A percentile compares a stretch with the other conserved stretches of the same genome.
These are phyloP conservation scores for Eulemur macaco DNA, from an alignment of 2,113 vertebrate genomes.

Conservation along the genomic window DNA sequence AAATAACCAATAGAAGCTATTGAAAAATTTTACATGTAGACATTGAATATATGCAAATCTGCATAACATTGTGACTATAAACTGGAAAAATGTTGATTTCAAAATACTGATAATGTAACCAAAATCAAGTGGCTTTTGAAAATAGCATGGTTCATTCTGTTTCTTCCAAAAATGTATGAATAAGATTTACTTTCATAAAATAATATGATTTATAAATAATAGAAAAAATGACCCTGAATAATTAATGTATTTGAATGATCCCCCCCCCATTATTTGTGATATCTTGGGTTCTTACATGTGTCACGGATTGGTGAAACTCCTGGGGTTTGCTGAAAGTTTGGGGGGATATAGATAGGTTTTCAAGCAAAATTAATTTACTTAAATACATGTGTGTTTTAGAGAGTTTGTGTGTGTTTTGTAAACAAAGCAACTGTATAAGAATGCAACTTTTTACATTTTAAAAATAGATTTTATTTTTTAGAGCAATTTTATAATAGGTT, in stretches of 20 bases:
- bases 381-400: background rate
- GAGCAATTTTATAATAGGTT: background rate
- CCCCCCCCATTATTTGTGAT: background rate
- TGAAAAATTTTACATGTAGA: background rate
- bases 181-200: background rate
- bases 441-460: background rate
- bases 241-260: background rate
- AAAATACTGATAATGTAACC: background rate
- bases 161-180: background rate
- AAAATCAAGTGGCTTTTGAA: background rate
- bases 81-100: background rate
- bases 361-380: constrained; percentile 33
- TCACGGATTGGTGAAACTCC: background rate
- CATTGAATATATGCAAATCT: background rate
- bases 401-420: background rate
- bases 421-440: background rate
- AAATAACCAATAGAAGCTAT: background rate
- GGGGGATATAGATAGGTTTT: background rate
- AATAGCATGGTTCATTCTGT: background rate
- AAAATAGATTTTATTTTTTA: background rate
- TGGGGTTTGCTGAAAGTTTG: background rate
- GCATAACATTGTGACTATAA: background rate
- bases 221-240: background rate
- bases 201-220: background rate
- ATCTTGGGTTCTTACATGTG: background rate